Conservation (phyloP, 1,140 invertebrate species). For the Acyrthosiphon pisum region DNA sequence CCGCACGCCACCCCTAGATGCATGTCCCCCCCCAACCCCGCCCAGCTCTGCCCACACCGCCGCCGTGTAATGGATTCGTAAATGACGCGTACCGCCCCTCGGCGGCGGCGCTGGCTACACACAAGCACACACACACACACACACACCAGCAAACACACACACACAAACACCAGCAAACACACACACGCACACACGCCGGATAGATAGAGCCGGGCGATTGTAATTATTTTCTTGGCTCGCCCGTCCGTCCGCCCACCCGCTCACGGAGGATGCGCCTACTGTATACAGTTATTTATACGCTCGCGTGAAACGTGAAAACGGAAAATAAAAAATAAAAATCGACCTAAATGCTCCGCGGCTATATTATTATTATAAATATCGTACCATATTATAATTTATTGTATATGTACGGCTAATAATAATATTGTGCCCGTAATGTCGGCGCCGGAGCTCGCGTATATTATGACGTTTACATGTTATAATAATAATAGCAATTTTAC, state of each 20-base stretch:
- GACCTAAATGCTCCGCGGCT: background rate
- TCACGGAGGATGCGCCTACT: background rate
- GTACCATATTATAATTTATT: background rate
- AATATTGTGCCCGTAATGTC: background rate
- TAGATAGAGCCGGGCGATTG: constrained; percentile 36
- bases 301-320: constrained; percentile 42
- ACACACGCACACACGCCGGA: background rate
- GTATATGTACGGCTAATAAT: background rate
- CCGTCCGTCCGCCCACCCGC: constrained; percentile 1
- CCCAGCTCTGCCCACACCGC: background rate
- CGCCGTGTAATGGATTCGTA: constrained; percentile 53
- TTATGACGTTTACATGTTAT: background rate
- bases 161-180: background rate
- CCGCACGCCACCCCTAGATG: background rate
- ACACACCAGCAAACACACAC: background rate
- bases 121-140: background rate
- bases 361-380: background rate
- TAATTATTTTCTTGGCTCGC: constrained; percentile 53
- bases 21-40: background rate
- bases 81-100: constrained; percentile 56
- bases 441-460: background rate
- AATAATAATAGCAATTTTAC: background rate
- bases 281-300: constrained; percentile 24
- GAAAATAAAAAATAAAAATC: background rate
- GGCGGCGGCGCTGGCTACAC: constrained; percentile 3